Conservation (phyloP, 2,113 vertebrate genomes). For the Tachycineta bicolor region DNA sequence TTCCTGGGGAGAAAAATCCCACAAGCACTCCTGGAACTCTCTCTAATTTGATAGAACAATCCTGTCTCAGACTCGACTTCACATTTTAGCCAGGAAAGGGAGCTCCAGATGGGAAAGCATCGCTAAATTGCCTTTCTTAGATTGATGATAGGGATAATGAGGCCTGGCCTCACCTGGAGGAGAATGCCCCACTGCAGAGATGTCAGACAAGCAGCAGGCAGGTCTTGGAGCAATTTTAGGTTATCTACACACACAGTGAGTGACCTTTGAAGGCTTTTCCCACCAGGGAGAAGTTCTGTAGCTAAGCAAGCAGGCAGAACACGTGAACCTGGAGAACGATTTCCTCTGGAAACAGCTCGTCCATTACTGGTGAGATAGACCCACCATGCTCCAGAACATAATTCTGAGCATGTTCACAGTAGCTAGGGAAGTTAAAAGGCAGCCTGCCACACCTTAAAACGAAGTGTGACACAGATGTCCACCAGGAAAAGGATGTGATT, state of each 20-base stretch:
- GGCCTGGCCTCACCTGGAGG: not conserved
- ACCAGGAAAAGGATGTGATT: not conserved
- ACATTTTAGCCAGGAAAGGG: not conserved
- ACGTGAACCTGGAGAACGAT: not conserved
- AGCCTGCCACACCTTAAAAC: not conserved
- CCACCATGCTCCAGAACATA: not conserved
- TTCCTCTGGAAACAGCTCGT: not conserved
- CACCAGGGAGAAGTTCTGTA: not conserved
- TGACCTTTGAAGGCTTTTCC: slow-evolving; percentile 3
- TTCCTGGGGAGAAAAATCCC: not conserved
- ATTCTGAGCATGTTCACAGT: not conserved
- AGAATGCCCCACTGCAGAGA: not conserved
- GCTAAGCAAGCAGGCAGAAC: not conserved
- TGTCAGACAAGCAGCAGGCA: not conserved
- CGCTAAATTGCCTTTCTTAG: not conserved
- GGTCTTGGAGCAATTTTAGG: not conserved
- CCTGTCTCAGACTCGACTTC: not conserved
- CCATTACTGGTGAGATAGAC: not conserved
- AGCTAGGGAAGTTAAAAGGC: not conserved
- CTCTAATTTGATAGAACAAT: not conserved
- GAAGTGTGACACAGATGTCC: not conserved
- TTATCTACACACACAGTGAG: not conserved
- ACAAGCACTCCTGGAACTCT: not conserved
- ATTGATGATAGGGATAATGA: not conserved
- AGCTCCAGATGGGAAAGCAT: slow-evolving; percentile 25